Percentiles rank a stretch among this genome's conserved stretches.
Conservation (phyloP, 1,140 invertebrate genomes). For the Ephestia elutella region DNA sequence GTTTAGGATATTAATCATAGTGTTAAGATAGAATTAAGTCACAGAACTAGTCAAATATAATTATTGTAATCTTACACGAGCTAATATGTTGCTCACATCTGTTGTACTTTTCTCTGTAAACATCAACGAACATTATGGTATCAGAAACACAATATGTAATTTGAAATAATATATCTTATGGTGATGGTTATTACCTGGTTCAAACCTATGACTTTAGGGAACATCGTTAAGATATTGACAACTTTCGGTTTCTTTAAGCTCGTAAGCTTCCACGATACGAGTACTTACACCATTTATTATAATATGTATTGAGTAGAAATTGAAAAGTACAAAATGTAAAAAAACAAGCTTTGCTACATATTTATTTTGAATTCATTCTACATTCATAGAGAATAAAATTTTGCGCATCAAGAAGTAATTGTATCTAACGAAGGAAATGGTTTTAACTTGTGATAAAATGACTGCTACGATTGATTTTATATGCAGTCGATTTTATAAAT, state of each 20-base stretch:
- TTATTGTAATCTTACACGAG: conserved; percentile 35
- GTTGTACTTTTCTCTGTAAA: conserved; percentile 19
- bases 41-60: conserved; percentile 67
- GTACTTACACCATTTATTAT: too few species aligned
- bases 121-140: neutral
- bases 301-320: too few species aligned
- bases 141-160: neutral
- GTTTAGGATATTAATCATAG: conserved; percentile 41
- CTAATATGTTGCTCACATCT: conserved; percentile 50
- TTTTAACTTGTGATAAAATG: conserved; percentile 51
- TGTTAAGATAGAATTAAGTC: conserved; percentile 35
- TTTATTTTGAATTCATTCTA: too few species aligned
- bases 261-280: too few species aligned
- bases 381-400: neutral
- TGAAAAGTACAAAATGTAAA: too few species aligned
- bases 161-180: neutral
- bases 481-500: conserved; percentile 49
- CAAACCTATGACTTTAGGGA: too few species aligned
- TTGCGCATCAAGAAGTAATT: neutral
- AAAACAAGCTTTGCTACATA: too few species aligned
- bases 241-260: too few species aligned
- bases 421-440: conserved; percentile 7
- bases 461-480: conserved; percentile 45
- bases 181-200: neutral
- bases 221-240: too few species aligned